A percentile compares a stretch with the other conserved stretches of the same genome.
These are phyloP conservation scores for Zaprionus capensis DNA, from an alignment of 1,140 invertebrate genomes.

Conservation along the genomic window DNA sequence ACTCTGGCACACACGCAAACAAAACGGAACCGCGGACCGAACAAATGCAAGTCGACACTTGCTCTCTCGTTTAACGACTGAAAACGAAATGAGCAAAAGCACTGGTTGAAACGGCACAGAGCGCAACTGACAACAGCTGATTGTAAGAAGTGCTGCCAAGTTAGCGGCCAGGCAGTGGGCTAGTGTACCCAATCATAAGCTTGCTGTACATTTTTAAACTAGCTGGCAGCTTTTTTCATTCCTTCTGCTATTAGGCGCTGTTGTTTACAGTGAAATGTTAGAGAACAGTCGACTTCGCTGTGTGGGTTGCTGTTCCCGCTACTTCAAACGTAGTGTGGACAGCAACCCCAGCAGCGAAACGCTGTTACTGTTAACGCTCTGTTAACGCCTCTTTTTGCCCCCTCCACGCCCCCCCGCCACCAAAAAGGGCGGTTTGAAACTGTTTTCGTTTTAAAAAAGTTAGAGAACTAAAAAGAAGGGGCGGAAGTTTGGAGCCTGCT, in stretches of 20 bases:
- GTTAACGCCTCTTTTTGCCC: too few species aligned
- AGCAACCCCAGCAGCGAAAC: too few species aligned
- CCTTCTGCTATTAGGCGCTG: neutral
- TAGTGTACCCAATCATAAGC: slow-evolving; percentile 10
- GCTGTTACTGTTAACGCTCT: too few species aligned
- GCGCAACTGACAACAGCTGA: slow-evolving; percentile 34
- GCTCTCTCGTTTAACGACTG: slow-evolving; percentile 50
- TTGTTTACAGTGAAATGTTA: neutral
- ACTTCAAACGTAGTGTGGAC: too few species aligned
- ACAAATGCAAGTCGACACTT: slow-evolving; percentile 24
- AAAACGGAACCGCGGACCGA: slow-evolving; percentile 31
- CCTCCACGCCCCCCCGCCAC: too few species aligned
- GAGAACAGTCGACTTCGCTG: too few species aligned
- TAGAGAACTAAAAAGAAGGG: too few species aligned
- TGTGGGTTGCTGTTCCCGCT: too few species aligned
- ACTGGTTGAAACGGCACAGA: slow-evolving; percentile 35
- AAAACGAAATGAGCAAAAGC: slow-evolving; percentile 48
- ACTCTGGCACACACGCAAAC: slow-evolving; percentile 17
- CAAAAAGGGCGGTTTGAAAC: too few species aligned
- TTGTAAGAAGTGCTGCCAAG: slow-evolving; percentile 25
- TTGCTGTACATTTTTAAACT: neutral
- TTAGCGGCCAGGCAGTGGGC: too few species aligned
- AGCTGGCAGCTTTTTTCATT: slow-evolving; percentile 10
- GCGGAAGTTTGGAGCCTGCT: too few species aligned
- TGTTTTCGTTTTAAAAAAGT: too few species aligned